Conservation (phyloP, 2,113 vertebrate genomes). For the Brachirus orientalis region DNA sequence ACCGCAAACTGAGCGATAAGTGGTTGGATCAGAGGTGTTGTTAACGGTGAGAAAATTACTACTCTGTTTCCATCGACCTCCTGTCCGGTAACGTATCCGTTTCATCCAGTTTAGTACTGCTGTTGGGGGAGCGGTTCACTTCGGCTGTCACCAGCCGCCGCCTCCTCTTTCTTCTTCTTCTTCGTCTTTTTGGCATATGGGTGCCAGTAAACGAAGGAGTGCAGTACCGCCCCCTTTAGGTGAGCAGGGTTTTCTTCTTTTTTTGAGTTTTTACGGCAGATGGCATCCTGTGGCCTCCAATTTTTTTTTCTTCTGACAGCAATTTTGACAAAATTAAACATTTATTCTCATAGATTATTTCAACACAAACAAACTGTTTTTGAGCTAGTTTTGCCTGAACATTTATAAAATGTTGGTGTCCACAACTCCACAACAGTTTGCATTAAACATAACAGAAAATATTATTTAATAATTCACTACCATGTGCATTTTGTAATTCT, state of each 20-base stretch:
- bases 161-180: conserved; percentile 4
- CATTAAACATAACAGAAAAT: neutral
- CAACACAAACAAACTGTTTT: too few relatives aligned
- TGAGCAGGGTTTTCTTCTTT: neutral
- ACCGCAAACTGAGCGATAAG: neutral
- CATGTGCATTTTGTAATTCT: too few relatives aligned
- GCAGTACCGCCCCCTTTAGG: conserved; percentile 21
- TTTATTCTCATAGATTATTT: too few relatives aligned
- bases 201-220: neutral
- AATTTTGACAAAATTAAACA: too few relatives aligned
- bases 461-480: neutral
- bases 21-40: neutral
- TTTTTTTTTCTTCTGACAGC: too few relatives aligned
- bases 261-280: too few relatives aligned
- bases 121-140: conserved; percentile 37
- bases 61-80: conserved; percentile 6
- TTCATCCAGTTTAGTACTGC: conserved; percentile 25
- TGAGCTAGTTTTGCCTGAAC: too few relatives aligned
- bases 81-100: conserved; percentile 30
- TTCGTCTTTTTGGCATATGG: neutral
- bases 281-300: too few relatives aligned
- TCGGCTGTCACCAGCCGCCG: conserved; percentile 61
- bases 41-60: neutral
- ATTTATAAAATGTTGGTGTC: too few relatives aligned
- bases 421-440: neutral